Conservation (phyloP, 2,113 vertebrate genomes). For the Pomatostomus ruficeps region DNA sequence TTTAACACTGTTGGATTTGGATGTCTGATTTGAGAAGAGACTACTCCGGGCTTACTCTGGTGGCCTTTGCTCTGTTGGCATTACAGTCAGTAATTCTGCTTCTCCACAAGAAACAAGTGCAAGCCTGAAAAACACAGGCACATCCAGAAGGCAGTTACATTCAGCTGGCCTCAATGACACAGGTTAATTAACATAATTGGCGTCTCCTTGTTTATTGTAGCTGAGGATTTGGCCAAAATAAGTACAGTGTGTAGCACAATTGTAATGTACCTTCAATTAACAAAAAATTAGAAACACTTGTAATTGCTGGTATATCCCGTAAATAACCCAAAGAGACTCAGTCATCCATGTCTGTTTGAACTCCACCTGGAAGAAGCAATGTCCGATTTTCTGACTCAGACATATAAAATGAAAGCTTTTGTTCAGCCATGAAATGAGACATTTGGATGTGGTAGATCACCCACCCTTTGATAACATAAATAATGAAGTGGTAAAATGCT, state of each 20-base stretch:
- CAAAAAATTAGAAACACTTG: not conserved
- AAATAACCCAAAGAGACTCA: not conserved
- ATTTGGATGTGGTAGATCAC: not conserved
- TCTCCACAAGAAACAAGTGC: not conserved
- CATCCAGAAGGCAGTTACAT: not conserved
- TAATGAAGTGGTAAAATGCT: not conserved
- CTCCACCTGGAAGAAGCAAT: not conserved
- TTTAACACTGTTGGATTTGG: not conserved
- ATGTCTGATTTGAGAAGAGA: not conserved
- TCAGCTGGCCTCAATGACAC: not conserved
- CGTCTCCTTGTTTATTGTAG: not conserved
- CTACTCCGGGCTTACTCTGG: not conserved
- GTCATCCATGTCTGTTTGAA: not conserved
- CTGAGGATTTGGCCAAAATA: not conserved
- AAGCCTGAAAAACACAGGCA: not conserved
- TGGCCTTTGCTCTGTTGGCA: not conserved
- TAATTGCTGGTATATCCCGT: not conserved
- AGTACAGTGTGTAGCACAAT: not conserved
- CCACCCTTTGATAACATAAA: not conserved
- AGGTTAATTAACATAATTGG: not conserved
- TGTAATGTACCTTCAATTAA: not conserved
- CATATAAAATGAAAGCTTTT: not conserved
- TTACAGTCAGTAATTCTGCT: not conserved
- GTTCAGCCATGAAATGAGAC: not conserved
- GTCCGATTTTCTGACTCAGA: not conserved